phyloP scores from a whole-genome alignment of 2,888 invertebrate species.

The Omphaloscelis lunosa region DNA sequence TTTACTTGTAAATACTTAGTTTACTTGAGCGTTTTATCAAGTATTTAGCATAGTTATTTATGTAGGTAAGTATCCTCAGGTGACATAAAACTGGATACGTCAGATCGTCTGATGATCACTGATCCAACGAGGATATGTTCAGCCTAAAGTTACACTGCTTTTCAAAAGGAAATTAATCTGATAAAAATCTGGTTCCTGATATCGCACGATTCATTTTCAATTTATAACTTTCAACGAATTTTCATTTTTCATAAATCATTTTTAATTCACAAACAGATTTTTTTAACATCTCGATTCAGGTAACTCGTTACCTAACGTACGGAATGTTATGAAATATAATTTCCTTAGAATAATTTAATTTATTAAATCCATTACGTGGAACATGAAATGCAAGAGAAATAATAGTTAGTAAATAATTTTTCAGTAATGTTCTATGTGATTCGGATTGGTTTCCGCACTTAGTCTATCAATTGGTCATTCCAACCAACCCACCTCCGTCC shows the following conservation, averaged over 20 bases:
- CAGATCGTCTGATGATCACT: background rate
- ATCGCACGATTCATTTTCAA: slow-evolving; percentile 22
- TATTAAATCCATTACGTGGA: background rate
- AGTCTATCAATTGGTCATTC: background rate
- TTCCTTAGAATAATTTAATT: background rate
- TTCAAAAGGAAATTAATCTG: slow-evolving; percentile 25
- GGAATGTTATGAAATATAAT: background rate
- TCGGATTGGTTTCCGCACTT: background rate
- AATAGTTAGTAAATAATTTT: too few species aligned
- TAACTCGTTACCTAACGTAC: too few species aligned
- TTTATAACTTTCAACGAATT: slow-evolving; percentile 8
- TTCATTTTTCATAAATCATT: background rate
- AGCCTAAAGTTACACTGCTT: background rate
- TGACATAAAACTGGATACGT: background rate
- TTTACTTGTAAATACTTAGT: background rate
- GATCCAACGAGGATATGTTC: background rate
- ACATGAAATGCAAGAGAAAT: background rate
- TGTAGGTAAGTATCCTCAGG: background rate
- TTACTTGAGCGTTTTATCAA: background rate
- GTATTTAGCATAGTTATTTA: background rate
- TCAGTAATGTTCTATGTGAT: background rate
- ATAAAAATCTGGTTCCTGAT: slow-evolving; percentile 13
- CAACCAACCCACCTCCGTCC: background rate
- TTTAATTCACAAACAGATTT: slow-evolving; percentile 17
- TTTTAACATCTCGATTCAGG: background rate